A percentile compares a stretch with the other conserved stretches of the same genome.
Conservation (phyloP, 2,113 vertebrate genomes). For the Chiloscyllium plagiosum region DNA sequence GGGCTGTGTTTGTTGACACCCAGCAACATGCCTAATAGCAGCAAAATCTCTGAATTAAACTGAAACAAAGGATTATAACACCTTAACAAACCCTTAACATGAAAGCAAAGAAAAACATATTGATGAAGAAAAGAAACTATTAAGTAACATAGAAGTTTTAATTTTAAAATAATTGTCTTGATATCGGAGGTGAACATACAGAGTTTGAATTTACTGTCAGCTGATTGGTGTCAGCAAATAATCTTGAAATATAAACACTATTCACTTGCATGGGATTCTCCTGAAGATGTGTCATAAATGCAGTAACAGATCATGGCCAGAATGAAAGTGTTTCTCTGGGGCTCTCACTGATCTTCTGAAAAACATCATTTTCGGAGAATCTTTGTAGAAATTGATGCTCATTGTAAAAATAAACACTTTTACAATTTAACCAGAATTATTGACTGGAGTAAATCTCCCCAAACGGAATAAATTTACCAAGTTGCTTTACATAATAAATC, state of each 20-base stretch:
- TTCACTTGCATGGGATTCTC: not conserved
- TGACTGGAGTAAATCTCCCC: not conserved
- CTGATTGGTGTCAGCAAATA: too few species aligned
- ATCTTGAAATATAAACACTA: not conserved
- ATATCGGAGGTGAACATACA: too few species aligned
- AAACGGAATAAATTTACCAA: not conserved
- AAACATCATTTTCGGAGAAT: not conserved
- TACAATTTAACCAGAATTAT: not conserved
- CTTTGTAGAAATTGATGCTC: not conserved
- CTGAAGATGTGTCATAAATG: not conserved
- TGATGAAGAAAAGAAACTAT: too few species aligned
- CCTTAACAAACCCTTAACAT: too few species aligned
- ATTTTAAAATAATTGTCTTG: too few species aligned
- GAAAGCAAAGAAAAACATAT: too few species aligned
- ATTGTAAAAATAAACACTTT: not conserved
- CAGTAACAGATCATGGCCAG: not conserved
- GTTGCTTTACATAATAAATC: not conserved
- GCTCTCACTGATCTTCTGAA: not conserved
- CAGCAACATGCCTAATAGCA: too few species aligned
- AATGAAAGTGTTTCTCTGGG: not conserved
- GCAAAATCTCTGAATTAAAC: too few species aligned
- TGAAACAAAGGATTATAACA: too few species aligned
- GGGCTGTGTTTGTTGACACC: too few species aligned
- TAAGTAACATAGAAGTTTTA: too few species aligned
- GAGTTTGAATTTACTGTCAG: too few species aligned